Percentiles rank a stretch among this genome's conserved stretches.
phyloP scores from a whole-genome alignment of 2,797 vertebrate species.

The Okamejei kenojei region DNA sequence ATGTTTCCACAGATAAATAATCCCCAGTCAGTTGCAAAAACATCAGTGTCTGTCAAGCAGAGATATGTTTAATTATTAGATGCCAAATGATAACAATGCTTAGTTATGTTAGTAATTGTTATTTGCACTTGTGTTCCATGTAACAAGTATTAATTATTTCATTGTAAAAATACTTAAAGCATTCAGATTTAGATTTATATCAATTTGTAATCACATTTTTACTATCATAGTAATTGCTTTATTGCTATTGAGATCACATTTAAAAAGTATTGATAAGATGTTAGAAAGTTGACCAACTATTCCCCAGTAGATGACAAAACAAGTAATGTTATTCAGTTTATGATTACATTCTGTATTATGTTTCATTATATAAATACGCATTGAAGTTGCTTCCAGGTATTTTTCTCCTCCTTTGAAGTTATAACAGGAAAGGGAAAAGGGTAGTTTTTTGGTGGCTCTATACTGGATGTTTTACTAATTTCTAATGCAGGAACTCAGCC shows the following conservation, averaged over 20 bases:
- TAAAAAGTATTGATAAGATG: not conserved
- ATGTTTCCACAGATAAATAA: not conserved
- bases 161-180: not conserved
- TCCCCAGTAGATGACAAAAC: not conserved
- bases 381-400: not conserved
- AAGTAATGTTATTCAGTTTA: not conserved
- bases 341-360: slow-evolving; percentile 13
- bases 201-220: not conserved
- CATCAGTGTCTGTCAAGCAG: not conserved
- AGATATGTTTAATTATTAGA: not conserved
- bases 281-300: not conserved
- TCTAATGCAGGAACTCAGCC: not conserved
- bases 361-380: not conserved
- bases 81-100: not conserved
- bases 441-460: not conserved
- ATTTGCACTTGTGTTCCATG: not conserved
- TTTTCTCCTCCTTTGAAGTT: not conserved
- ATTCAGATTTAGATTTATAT: not conserved
- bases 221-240: not conserved
- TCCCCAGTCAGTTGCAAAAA: not conserved
- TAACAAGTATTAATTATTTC: slow-evolving; percentile 13
- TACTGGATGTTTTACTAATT: not conserved
- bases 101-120: not conserved
- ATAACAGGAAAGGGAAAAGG: not conserved
- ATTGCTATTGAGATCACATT: not conserved